Conservation (phyloP, 2,797 vertebrate species). For the Catamblyrhynchus diadema region DNA sequence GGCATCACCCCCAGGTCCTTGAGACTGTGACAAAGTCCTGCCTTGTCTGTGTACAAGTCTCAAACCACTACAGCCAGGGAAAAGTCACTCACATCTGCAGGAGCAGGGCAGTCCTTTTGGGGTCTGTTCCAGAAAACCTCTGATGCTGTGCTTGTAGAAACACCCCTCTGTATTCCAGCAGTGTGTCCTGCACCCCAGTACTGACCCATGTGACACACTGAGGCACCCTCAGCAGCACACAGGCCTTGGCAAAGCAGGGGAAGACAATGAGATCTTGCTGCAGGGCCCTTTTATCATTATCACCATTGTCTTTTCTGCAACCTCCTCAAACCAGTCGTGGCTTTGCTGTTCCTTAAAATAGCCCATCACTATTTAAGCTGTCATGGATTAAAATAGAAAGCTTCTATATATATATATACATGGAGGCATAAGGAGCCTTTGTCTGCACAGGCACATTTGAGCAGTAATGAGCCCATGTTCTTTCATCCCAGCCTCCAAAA, state of each 20-base stretch:
- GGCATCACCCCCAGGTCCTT: not conserved
- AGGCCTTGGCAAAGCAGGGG: not conserved
- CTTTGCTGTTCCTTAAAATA: not conserved
- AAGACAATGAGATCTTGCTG: not conserved
- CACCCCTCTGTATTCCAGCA: accelerated
- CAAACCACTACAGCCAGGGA: not conserved
- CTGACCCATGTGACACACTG: not conserved
- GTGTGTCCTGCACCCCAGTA: not conserved
- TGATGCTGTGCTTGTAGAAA: not conserved
- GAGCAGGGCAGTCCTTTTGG: not conserved
- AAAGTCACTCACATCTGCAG: not conserved
- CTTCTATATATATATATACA: not conserved
- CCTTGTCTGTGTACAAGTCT: not conserved
- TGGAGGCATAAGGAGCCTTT: not conserved
- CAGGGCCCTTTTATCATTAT: not conserved
- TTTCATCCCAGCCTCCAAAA: not conserved
- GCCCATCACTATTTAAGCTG: constrained; percentile 11
- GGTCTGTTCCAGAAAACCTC: not conserved
- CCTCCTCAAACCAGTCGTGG: not conserved
- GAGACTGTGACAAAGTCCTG: not conserved
- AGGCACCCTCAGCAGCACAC: not conserved
- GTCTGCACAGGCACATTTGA: not conserved
- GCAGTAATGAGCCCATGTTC: not conserved
- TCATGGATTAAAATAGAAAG: constrained; percentile 19
- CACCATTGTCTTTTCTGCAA: not conserved